Evolutionary conservation across 2,797 vertebrate genomes (phyloP).

Genomic region (Cossypha polioptera): DNA sequence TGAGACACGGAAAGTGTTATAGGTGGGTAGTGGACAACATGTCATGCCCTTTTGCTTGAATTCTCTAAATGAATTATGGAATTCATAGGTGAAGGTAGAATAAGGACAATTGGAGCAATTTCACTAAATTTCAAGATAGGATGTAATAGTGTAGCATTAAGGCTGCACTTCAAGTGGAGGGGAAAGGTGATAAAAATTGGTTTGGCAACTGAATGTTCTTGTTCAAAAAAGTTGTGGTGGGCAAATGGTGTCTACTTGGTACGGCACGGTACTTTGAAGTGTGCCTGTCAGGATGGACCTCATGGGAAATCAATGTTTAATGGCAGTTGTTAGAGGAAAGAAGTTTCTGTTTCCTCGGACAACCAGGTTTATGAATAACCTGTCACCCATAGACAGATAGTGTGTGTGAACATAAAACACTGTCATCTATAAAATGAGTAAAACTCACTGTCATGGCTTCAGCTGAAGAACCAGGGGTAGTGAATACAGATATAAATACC

Average conservation of each 20-base stretch:
- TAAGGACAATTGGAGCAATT: background rate
- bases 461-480: background rate
- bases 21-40: background rate
- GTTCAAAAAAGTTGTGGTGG: background rate
- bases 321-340: background rate
- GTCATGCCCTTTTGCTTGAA: background rate
- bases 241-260: background rate
- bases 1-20: background rate
- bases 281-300: background rate
- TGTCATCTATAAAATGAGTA: background rate
- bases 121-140: background rate
- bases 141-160: background rate
- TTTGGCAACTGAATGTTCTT: background rate
- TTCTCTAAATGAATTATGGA: background rate
- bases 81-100: background rate
- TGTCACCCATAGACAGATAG: accelerated
- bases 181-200: background rate
- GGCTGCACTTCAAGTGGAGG: background rate
- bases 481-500: background rate
- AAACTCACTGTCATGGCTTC: background rate
- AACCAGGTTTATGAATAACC: background rate
- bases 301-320: background rate
- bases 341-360: background rate
- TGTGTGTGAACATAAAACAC: background rate
- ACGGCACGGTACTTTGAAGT: background rate